phyloP scores from a whole-genome alignment of 23 tunicate genomes.

The Botrylloides violaceus region DNA sequence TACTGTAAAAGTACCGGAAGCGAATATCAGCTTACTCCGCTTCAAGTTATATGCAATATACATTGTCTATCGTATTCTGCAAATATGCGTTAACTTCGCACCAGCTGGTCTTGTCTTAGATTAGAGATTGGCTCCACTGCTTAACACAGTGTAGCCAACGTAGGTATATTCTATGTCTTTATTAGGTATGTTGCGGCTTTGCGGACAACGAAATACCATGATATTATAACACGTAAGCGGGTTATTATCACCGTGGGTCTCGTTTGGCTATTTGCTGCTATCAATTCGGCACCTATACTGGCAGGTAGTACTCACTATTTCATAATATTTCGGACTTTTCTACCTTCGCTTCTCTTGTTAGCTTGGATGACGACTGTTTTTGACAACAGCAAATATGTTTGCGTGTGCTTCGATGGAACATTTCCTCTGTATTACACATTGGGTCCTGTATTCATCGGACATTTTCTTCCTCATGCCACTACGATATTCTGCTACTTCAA shows the following conservation, averaged over 20 bases:
- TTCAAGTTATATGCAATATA: no score
- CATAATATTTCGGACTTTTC: no score
- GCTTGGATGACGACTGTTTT: slow-evolving; percentile 27
- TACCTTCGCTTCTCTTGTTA: neutral
- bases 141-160: no score
- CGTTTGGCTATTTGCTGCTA: slow-evolving; percentile 27
- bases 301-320: slow-evolving; percentile 15
- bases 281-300: slow-evolving; percentile 31
- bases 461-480: slow-evolving; percentile 35
- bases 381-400: slow-evolving; percentile 25
- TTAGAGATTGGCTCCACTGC: no score
- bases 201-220: slow-evolving; percentile 14
- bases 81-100: no score
- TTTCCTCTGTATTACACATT: slow-evolving; percentile 40
- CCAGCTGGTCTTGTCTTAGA: no score
- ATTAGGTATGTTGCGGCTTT: slow-evolving; percentile 38
- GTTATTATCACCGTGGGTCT: slow-evolving; percentile 6
- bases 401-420: slow-evolving; percentile 47
- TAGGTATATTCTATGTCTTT: no score
- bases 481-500: slow-evolving; percentile 29
- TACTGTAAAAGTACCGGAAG: no score
- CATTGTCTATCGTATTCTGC: no score
- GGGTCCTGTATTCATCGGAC: slow-evolving; percentile 43
- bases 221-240: slow-evolving; percentile 4
- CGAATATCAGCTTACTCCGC: no score